Base-by-base conservation (phyloP, 1,140 invertebrate species). In the Caenorhabditis latens region DNA sequence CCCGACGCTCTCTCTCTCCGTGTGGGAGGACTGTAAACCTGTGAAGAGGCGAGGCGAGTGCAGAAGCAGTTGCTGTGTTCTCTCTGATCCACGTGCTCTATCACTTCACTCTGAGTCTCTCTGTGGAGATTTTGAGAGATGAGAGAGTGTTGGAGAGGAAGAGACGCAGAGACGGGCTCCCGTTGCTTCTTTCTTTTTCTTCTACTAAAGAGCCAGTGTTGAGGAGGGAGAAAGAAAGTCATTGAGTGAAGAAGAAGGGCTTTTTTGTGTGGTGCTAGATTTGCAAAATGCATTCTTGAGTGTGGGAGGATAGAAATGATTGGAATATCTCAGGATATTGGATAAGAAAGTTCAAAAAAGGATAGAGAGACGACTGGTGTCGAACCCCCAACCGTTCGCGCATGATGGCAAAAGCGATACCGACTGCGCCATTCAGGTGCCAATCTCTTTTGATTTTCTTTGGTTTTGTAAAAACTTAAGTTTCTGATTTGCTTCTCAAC, bases 1-100 rank as follows among this genome's bases (percentile, higher is more conserved):
- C 43, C 19, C 42, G 46, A 50, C 7, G 50, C 65, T 79, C 46
- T 50, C 46, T 53, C 71, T 79, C 71, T 79, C 19, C 71, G 71
- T 79, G 71, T 79, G 71, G 71, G 71, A 79, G 71, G 71, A 79
- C 71, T 79, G 71, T 79, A 79, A 79, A 79, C 71, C 71, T 32
- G 71, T 79, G 71, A 79, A 79, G 71, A 79, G 71, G 32, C 32
- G 32, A 46, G 43, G 46, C 71, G 71, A 79, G 71, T 50, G 71
- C 71, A 79, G 32, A 32, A 32, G 32, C 71, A 79, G 50, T 79
- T 79, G 46, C 53, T 79, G 0, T 50, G 19, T 7, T 63, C 71
- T 79, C 71, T 24, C 16, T 53, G 14, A 50, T 24, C 46, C 42
- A 13, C 0, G 3, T 6, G 19, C 7, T 79, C 19, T 53, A 46